phyloP scores from a whole-genome alignment of 2,797 vertebrate genomes.

The Ctenopoma multispine region DNA sequence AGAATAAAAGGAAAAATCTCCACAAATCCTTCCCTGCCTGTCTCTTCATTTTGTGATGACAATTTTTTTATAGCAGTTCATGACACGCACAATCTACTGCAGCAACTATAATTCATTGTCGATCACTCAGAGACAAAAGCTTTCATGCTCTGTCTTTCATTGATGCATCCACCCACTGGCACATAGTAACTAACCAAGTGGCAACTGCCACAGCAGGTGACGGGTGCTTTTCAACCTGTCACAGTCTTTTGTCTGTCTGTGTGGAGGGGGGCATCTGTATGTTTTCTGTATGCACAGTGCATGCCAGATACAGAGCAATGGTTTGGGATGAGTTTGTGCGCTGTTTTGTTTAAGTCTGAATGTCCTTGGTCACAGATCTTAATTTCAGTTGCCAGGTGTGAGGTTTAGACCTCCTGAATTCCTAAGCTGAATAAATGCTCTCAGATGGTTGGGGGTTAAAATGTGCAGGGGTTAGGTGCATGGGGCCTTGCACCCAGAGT shows the following conservation, averaged over 20 bases:
- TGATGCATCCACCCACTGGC: slow-evolving; percentile 54
- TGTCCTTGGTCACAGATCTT: slow-evolving; percentile 67
- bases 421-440: slow-evolving; percentile 64
- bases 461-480: slow-evolving; percentile 33
- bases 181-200: slow-evolving; percentile 32
- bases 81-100: slow-evolving; percentile 30
- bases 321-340: slow-evolving; percentile 41
- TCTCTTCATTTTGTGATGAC: slow-evolving; percentile 24
- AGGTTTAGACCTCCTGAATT: slow-evolving; percentile 64
- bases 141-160: slow-evolving; percentile 57
- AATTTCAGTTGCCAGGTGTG: slow-evolving; percentile 70
- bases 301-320: slow-evolving; percentile 14
- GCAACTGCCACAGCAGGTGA: slow-evolving; percentile 43
- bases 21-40: slow-evolving; percentile 10
- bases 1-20: slow-evolving; percentile 28
- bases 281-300: slow-evolving; percentile 1
- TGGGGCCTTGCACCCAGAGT: slow-evolving; percentile 15
- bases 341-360: slow-evolving; percentile 53
- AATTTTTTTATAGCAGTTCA: slow-evolving; percentile 39
- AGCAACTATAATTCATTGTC: slow-evolving; percentile 34
- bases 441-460: slow-evolving; percentile 68
- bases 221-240: slow-evolving; percentile 42
- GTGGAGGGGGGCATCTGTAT: not conserved
- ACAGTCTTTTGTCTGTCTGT: slow-evolving; percentile 17
- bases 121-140: slow-evolving; percentile 62